Evolutionary conservation across 2,113 vertebrate species (phyloP).

Genomic region (Carlito syrichta): DNA sequence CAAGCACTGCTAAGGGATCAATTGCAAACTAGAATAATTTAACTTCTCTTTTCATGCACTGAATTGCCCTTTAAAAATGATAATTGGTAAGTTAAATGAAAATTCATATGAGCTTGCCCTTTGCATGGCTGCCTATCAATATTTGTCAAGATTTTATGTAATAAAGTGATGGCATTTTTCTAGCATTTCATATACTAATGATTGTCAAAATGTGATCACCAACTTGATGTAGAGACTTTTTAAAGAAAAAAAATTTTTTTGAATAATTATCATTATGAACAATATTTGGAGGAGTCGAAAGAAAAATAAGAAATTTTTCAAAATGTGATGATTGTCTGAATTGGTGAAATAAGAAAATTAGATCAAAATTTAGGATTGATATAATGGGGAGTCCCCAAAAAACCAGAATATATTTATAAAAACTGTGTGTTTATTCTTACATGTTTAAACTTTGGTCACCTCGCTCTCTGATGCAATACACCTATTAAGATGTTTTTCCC

Average conservation of each 20-base stretch:
- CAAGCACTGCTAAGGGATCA: constrained; percentile 49
- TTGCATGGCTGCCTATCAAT: constrained; percentile 63
- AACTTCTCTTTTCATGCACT: constrained; percentile 50
- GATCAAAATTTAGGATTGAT: background rate
- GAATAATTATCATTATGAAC: background rate
- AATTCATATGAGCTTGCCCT: constrained; percentile 59
- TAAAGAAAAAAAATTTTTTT: background rate
- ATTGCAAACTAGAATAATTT: constrained; percentile 48
- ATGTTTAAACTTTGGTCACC: too few species aligned
- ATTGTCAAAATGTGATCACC: background rate
- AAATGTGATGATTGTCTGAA: background rate
- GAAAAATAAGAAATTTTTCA: background rate
- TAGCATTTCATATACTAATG: constrained; percentile 5
- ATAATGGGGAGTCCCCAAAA: too few species aligned
- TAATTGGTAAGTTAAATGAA: constrained; percentile 68
- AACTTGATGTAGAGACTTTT: background rate
- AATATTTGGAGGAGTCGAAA: background rate
- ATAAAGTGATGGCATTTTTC: constrained; percentile 43
- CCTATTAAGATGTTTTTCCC: too few species aligned
- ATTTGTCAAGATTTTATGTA: constrained; percentile 59
- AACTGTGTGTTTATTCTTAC: too few species aligned
- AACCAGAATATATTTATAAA: too few species aligned
- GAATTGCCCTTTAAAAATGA: constrained; percentile 71
- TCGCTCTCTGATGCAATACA: too few species aligned
- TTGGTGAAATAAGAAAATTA: background rate